Percentiles rank a stretch among this genome's conserved stretches.
Conservation (phyloP, 2,113 vertebrate species). For the Struthidea cinerea region DNA sequence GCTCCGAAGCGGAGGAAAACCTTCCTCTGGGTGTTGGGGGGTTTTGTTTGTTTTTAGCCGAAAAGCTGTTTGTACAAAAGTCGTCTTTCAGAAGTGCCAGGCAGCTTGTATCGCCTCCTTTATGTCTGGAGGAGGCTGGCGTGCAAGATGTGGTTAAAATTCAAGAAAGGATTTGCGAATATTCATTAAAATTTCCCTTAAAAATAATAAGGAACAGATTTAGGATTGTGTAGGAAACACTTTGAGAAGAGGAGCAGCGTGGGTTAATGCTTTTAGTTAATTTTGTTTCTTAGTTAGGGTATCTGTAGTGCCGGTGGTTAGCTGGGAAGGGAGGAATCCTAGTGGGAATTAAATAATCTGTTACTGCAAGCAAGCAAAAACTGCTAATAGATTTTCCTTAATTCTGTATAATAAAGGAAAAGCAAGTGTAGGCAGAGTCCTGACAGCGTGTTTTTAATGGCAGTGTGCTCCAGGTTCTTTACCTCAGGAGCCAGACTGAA, state of each 20-base stretch:
- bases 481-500: neutral
- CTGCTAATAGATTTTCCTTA: neutral
- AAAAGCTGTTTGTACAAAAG: neutral
- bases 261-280: neutral
- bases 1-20: neutral
- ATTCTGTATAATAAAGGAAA: neutral
- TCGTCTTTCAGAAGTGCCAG: neutral
- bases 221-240: neutral
- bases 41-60: rapidly evolving
- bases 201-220: neutral
- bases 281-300: neutral
- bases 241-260: neutral
- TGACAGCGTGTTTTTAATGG: neutral
- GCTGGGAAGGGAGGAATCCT: neutral
- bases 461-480: neutral
- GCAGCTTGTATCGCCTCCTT: neutral
- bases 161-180: neutral
- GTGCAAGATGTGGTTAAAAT: neutral
- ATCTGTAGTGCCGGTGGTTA: neutral
- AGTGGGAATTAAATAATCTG: conserved; percentile 28
- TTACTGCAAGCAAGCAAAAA: conserved; percentile 4
- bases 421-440: neutral
- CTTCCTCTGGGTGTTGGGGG: neutral
- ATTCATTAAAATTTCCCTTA: neutral
- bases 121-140: neutral